phyloP scores from a whole-genome alignment of 2,888 invertebrate species.

The Chloroclystis v-ata region DNA sequence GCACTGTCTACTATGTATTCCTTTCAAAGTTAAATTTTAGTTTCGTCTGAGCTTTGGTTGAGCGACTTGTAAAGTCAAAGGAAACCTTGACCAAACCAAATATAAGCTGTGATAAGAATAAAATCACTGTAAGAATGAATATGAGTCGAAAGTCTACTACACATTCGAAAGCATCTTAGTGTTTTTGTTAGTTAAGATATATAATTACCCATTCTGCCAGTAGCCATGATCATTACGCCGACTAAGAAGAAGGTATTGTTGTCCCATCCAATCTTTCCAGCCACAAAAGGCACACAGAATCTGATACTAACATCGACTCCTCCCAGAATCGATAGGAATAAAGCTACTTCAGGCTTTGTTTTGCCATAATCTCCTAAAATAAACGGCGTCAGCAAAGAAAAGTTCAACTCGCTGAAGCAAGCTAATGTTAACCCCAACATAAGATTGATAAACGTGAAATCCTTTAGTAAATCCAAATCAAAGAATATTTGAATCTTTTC shows the following conservation, averaged over 20 bases:
- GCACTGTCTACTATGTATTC: no score
- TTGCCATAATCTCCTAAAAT: slow-evolving; percentile 83
- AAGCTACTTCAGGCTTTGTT: slow-evolving; percentile 78
- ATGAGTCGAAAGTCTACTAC: no score
- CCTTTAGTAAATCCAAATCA: slow-evolving; percentile 83
- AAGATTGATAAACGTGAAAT: slow-evolving; percentile 82
- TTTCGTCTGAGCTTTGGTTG: no score
- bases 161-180: no score
- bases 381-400: slow-evolving; percentile 84
- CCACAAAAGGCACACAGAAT: slow-evolving; percentile 82
- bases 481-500: slow-evolving; percentile 81
- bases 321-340: slow-evolving; percentile 83
- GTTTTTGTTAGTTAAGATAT: no score
- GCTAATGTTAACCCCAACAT: slow-evolving; percentile 85
- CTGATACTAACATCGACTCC: slow-evolving; percentile 81
- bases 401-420: slow-evolving; percentile 84
- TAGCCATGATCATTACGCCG: slow-evolving; percentile 82
- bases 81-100: no score
- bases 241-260: slow-evolving; percentile 84
- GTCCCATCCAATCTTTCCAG: slow-evolving; percentile 83
- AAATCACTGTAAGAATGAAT: no score
- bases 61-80: no score
- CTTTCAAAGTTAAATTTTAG: no score
- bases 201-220: slow-evolving; percentile 78
- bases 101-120: no score